Base-by-base conservation (phyloP, 2,797 vertebrate genomes). In the Linurgus olivaceus region DNA sequence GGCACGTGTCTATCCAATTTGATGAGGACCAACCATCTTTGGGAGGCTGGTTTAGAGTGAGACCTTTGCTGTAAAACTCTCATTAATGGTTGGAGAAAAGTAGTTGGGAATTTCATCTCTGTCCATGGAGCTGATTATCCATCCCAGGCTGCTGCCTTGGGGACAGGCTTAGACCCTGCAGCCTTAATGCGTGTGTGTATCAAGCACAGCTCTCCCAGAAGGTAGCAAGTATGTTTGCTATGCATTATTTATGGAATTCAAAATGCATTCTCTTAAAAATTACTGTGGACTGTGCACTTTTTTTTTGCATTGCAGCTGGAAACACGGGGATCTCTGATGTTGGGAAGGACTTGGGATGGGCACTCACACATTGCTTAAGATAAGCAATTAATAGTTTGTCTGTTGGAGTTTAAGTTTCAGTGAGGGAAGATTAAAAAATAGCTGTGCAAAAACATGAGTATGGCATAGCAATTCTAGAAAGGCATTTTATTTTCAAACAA, bases 211-310 rank as follows among this genome's bases (percentile, higher is more conserved):
- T 92, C 80, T 95, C 93, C 88, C 92, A 86, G 70, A 93, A 94
- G 93, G 83, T 80, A 94, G 75, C 73, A 50, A 86, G 82, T 71
- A 1, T 76, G 75, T 88, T 96, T 77, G 61, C 83, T 90, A 75
- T 97, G 94, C 88, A 96, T 96, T 96, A 97, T 97, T 94, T 86
- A 97, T 97, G 68, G 74, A 54, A 82, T 87, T 76, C 90, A 94
- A 92, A 96, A 95, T 95, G 52, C 54, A 63, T 78, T 93, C 65
- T 84, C 94, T 94, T 93, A 86, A 91, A 96, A 94, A 91, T 94
- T 94, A 54, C 79, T 96, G 90, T 86, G 88, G 86, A 82, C 84
- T 93, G 29, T 90, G 95, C 85, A 80, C 6, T 96, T 96, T 85
- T 85, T 85, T 85, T 89, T 67, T 0, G 3, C 8, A 14, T 29